Percentiles rank a stretch among this genome's conserved stretches.
Evolutionary conservation across 2,113 vertebrate genomes (phyloP).

Genomic region (Pongo pygmaeus): DNA sequence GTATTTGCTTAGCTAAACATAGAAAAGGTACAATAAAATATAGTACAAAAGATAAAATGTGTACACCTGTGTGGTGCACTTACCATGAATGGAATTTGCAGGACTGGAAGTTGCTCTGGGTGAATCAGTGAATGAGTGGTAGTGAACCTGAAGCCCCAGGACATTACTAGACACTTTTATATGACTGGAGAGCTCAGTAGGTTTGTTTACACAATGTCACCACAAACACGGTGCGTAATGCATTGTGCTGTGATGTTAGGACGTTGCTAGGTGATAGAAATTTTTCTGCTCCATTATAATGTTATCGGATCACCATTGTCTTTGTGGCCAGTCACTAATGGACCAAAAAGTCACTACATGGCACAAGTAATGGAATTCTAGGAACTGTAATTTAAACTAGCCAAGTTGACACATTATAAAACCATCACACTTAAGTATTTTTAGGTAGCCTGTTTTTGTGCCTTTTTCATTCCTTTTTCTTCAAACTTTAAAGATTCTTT

Average conservation of each 20-base stretch:
- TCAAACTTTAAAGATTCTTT: neutral
- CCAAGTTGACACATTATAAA: neutral
- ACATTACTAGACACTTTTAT: neutral
- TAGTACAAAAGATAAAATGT: neutral
- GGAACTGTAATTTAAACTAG: neutral
- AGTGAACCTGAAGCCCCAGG: neutral
- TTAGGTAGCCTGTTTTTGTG: neutral
- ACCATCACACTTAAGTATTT: neutral
- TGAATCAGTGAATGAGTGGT: neutral
- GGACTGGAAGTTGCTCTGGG: neutral
- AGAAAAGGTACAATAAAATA: neutral
- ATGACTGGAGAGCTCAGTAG: neutral
- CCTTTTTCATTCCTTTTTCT: neutral
- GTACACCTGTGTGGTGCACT: neutral
- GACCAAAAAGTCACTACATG: neutral
- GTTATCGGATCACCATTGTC: neutral
- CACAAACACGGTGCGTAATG: neutral
- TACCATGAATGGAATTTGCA: neutral
- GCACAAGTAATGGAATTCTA: neutral
- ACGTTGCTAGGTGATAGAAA: neutral
- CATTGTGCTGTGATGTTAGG: neutral
- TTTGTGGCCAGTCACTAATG: neutral
- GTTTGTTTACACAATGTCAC: neutral
- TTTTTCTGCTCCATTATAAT: neutral
- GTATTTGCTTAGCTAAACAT: neutral